phyloP scores from a whole-genome alignment of 2,113 vertebrate genomes.

The Stigmatopora nigra region DNA sequence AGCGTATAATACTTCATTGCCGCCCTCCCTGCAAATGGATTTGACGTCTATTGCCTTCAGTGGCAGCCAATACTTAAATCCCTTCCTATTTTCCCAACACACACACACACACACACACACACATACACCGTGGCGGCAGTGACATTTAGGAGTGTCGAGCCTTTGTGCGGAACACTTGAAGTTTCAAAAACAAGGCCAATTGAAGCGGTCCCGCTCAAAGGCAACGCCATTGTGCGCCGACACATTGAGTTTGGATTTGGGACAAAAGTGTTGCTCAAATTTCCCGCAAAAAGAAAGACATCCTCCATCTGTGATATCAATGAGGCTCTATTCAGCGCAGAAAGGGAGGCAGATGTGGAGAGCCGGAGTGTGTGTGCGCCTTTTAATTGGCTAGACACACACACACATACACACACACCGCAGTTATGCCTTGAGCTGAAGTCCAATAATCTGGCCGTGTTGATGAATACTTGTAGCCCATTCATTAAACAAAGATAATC shows the following conservation, averaged over 20 bases:
- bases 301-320: conserved; percentile 98
- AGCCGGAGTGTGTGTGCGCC: conserved; percentile 4
- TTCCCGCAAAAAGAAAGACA: conserved; percentile 92
- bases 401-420: conserved; percentile 21
- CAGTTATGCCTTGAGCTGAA: conserved; percentile 36
- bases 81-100: conserved; percentile 44
- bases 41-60: too few species aligned
- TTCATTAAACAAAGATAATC: conserved; percentile 78
- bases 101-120: conserved; percentile 30
- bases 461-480: conserved; percentile 71
- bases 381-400: conserved; percentile 83
- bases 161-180: conserved; percentile 90
- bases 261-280: conserved; percentile 98
- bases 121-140: conserved; percentile 63
- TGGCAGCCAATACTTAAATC: too few species aligned
- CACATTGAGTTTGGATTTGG: conserved; percentile 95
- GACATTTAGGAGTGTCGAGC: conserved; percentile 81
- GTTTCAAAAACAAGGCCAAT: conserved; percentile 96
- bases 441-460: conserved; percentile 59
- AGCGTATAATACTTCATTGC: too few species aligned
- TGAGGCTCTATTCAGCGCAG: conserved; percentile 81
- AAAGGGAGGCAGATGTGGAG: conserved; percentile 90
- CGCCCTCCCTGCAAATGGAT: too few species aligned
- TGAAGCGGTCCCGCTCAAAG: conserved; percentile 88
- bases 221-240: conserved; percentile 80